Conservation (phyloP, 2,888 invertebrate genomes). For the Plebejus melissa region DNA sequence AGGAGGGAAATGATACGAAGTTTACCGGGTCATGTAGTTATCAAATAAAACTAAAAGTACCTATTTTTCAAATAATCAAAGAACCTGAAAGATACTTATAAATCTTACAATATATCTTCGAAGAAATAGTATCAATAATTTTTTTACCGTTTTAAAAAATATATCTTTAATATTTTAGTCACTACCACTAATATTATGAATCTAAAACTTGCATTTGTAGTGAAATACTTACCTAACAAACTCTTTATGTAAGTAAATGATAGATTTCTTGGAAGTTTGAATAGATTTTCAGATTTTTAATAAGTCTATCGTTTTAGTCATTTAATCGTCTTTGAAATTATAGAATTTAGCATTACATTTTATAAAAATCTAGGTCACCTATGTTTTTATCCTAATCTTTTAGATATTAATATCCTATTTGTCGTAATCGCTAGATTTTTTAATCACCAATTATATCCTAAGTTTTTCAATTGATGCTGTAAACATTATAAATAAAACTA, state of each 20-base stretch:
- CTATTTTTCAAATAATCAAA: no score
- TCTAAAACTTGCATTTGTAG: slow-evolving; percentile 16
- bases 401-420: slow-evolving; percentile 28
- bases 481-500: slow-evolving; percentile 40
- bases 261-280: slow-evolving; percentile 69
- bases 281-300: slow-evolving; percentile 59
- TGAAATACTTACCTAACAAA: slow-evolving; percentile 17
- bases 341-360: slow-evolving; percentile 16
- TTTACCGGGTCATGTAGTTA: no score
- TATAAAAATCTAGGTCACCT: slow-evolving; percentile 13
- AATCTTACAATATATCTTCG: no score
- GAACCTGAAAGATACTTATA: no score
- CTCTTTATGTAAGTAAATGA: slow-evolving; percentile 42
- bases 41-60: no score
- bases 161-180: no score
- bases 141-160: no score
- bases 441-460: slow-evolving; percentile 52
- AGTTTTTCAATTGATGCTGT: slow-evolving; percentile 50
- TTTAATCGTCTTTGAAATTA: slow-evolving; percentile 20
- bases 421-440: slow-evolving; percentile 36
- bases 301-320: slow-evolving; percentile 54
- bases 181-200: background rate
- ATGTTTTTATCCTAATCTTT: slow-evolving; percentile 27
- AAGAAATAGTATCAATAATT: background rate
- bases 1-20: no score